phyloP scores from a whole-genome alignment of 2,888 invertebrate species.

The Amaurobius ferox region DNA sequence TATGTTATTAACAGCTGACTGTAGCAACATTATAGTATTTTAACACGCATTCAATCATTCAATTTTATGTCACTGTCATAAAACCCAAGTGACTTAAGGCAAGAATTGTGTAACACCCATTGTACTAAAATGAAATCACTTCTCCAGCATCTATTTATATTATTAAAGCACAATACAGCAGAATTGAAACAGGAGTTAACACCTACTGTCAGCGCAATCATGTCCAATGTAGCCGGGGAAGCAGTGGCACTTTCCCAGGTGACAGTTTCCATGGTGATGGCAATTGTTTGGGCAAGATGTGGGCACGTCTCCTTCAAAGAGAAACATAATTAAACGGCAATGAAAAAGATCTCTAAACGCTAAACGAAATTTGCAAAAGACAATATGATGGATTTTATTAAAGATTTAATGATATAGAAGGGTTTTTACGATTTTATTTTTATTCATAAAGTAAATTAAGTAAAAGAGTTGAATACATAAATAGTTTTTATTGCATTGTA shows the following conservation, averaged over 20 bases:
- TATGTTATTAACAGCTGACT: too few species aligned
- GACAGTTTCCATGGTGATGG: slow-evolving; percentile 97
- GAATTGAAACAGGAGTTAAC: slow-evolving; percentile 51
- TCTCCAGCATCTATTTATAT: not conserved
- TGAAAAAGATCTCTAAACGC: slow-evolving; percentile 34
- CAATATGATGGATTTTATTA: slow-evolving; percentile 41
- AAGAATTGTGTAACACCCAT: too few species aligned
- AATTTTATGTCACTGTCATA: too few species aligned
- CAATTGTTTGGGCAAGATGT: slow-evolving; percentile 92
- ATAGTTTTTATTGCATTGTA: too few species aligned
- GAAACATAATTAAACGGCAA: slow-evolving; percentile 43
- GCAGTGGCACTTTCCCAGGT: slow-evolving; percentile 96
- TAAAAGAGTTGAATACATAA: too few species aligned
- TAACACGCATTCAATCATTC: too few species aligned
- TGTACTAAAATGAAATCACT: not conserved
- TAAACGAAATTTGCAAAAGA: slow-evolving; percentile 43
- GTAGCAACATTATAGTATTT: too few species aligned
- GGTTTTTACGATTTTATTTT: too few species aligned
- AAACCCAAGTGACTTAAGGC: not conserved
- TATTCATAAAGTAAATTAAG: too few species aligned
- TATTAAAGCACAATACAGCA: not conserved
- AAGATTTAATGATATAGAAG: not conserved
- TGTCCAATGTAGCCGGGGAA: slow-evolving; percentile 98
- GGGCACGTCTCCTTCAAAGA: slow-evolving; percentile 74
- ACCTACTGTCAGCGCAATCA: slow-evolving; percentile 96